These are phyloP conservation scores for Acleris laterana DNA, from an alignment of 2,888 invertebrate genomes.

Conservation along the genomic window DNA sequence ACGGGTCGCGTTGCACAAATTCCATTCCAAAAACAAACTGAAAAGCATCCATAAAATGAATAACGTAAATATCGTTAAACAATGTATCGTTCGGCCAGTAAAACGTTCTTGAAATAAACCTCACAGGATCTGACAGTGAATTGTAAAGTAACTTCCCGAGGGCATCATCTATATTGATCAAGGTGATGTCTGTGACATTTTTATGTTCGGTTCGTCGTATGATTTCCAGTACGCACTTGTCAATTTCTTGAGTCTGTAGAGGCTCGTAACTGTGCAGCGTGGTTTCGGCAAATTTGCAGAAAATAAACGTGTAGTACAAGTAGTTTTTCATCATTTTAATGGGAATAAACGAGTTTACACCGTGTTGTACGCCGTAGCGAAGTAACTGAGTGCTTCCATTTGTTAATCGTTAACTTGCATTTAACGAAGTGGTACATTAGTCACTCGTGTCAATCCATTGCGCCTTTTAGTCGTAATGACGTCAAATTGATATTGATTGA, in stretches of 20 bases:
- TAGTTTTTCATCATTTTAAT: conserved; percentile 15
- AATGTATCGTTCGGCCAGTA: conserved; percentile 41
- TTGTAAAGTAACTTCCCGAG: conserved; percentile 45
- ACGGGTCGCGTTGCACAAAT: conserved; percentile 41
- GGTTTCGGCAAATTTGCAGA: conserved; percentile 9
- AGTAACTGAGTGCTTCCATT: conserved; percentile 8
- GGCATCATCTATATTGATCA: conserved; percentile 44
- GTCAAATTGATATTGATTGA: conserved; percentile 31
- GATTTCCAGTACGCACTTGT: conserved; percentile 18
- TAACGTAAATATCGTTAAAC: conserved; percentile 46
- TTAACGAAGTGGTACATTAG: conserved; percentile 34
- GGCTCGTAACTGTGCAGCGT: background rate
- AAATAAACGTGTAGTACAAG: conserved; percentile 6
- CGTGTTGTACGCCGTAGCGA: conserved; percentile 12
- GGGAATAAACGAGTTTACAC: background rate
- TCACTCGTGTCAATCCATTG: conserved; percentile 9
- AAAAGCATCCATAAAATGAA: conserved; percentile 42
- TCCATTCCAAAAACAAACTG: conserved; percentile 45
- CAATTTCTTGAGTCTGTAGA: background rate
- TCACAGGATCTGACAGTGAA: conserved; percentile 34
- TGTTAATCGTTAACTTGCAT: conserved; percentile 33
- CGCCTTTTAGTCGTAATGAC: conserved; percentile 29
- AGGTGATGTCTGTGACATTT: conserved; percentile 43
- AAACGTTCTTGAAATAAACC: conserved; percentile 46
- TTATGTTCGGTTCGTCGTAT: conserved; percentile 4